phyloP scores from a whole-genome alignment of 2,888 invertebrate species.

The Eucriotettix oculatus region DNA sequence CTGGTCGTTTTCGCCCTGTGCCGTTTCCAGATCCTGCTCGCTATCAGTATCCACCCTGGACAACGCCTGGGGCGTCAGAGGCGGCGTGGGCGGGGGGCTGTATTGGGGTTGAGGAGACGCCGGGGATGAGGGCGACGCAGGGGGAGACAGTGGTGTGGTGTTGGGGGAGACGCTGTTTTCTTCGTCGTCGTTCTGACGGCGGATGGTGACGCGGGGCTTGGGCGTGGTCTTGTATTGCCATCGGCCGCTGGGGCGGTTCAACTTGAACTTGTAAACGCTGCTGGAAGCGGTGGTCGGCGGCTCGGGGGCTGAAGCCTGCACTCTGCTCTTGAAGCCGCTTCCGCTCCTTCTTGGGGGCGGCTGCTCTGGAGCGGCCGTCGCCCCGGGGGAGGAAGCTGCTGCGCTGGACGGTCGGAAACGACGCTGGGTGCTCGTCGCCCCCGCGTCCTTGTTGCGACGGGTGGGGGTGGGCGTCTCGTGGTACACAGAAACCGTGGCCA shows the following conservation, averaged over 20 bases:
- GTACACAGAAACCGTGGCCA: conserved; percentile 49
- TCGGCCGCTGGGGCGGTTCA: conserved; percentile 66
- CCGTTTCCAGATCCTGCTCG: conserved; percentile 21
- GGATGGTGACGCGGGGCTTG: conserved; percentile 65
- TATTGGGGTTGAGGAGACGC: conserved; percentile 7
- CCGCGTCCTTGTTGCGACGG: conserved; percentile 6
- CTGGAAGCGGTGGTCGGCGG: conserved; percentile 27
- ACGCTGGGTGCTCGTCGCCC: conserved; percentile 23
- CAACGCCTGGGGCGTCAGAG: background rate
- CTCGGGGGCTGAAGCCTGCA: conserved; percentile 23
- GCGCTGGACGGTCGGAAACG: conserved; percentile 19
- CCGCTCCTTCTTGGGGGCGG: conserved; percentile 23
- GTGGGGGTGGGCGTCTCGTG: conserved; percentile 35
- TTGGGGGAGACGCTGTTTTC: background rate
- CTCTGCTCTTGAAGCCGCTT: conserved; percentile 15
- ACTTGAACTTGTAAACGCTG: conserved; percentile 61
- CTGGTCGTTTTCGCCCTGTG: conserved; percentile 8
- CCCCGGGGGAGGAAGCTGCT: conserved; percentile 17
- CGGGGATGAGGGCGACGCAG: conserved; percentile 25
- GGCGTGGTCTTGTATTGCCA: conserved; percentile 86
- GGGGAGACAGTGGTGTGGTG: conserved; percentile 15
- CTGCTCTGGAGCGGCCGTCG: background rate
- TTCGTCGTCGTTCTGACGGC: conserved; percentile 12
- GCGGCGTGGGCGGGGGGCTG: background rate
- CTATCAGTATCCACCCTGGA: conserved; percentile 23